Percentiles rank a stretch among this genome's conserved stretches.
These are phyloP conservation scores for Andrena bicolor DNA, from an alignment of 2,888 invertebrate genomes.

Conservation along the genomic window DNA sequence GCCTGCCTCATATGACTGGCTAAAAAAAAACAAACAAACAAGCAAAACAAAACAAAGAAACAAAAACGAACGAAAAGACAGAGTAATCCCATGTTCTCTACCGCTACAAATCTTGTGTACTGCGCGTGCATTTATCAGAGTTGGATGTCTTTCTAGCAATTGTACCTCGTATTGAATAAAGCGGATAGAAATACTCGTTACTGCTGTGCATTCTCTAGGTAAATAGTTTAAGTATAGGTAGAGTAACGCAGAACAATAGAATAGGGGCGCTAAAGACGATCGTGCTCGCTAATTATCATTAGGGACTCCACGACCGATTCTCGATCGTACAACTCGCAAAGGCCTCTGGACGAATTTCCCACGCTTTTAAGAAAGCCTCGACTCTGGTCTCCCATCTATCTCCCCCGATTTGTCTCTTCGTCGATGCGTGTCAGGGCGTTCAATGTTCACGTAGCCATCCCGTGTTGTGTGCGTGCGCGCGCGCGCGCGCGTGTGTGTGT, in stretches of 20 bases:
- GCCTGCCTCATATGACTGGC: conserved; percentile 75
- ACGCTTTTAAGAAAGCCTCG: conserved; percentile 1
- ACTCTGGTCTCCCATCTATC: neutral
- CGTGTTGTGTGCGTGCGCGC: too few relatives aligned
- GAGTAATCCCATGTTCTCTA: conserved; percentile 42
- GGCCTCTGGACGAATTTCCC: conserved; percentile 19
- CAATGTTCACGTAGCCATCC: neutral
- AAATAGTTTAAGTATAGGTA: conserved; percentile 32
- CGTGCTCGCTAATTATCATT: conserved; percentile 3
- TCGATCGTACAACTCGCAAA: conserved; percentile 15
- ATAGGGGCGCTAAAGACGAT: neutral
- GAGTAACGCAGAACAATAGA: conserved; percentile 2
- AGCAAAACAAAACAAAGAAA: neutral
- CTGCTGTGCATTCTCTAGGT: conserved; percentile 52
- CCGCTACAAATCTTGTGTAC: conserved; percentile 36
- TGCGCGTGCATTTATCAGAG: conserved; percentile 54
- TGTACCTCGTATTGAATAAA: conserved; percentile 66
- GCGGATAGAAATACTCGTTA: conserved; percentile 58
- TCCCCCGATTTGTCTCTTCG: neutral
- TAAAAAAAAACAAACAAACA: conserved; percentile 12
- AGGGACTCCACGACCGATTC: conserved; percentile 20
- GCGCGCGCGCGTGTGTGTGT: too few relatives aligned
- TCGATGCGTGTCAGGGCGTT: neutral
- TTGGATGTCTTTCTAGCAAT: conserved; percentile 48
- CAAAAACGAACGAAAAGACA: neutral